Base-by-base conservation (phyloP, 2,888 invertebrate species). In the Conchocele bisecta region DNA sequence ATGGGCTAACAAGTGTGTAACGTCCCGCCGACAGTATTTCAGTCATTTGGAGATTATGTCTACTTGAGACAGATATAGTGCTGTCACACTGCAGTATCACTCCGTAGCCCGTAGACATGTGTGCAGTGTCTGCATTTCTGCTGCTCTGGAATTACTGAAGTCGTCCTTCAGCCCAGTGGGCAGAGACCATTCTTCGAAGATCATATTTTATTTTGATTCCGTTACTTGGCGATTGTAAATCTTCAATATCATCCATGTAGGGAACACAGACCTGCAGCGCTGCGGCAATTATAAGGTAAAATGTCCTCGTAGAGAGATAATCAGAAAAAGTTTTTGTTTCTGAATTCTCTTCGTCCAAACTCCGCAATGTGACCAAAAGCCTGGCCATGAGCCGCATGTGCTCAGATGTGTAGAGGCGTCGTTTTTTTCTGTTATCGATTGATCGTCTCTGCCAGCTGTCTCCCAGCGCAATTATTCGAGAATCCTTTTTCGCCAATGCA, bases 131-230 rank as follows among this genome's bases (percentile, higher is more conserved):
- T n/a, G n/a, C n/a, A n/a, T n/a, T n/a, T n/a, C n/a, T n/a, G n/a
- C n/a, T n/a, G n/a, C n/a, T n/a, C n/a, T n/a, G n/a, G n/a, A n/a
- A n/a, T n/a, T n/a, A n/a, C n/a, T n/a, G n/a, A n/a, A n/a, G n/a
- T n/a, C n/a, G n/a, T n/a, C n/a, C n/a, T n/a, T n/a, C n/a, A n/a
- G 70, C 66, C 59, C 57, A 75, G 46, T 70, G 70, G 13, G 17
- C 48, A 42, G 61, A 66, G 4, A 70, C 61, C 37, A 70, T n/a
- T 31, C 60, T 28, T 33, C 37, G 13, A 11, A 74, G 11, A 33
- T 74, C 74, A 42, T 74, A 69, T 56, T 74, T 74, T 13, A 74
- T 22, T 46, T 74, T 69, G 22, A 74, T 69, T 3, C 60, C 64
- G 60, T 69, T 74, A 26, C 57, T 61, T 26, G 72, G 72, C 11